phyloP scores from a whole-genome alignment of 2,888 invertebrate species.

The Gerris lacustris region DNA sequence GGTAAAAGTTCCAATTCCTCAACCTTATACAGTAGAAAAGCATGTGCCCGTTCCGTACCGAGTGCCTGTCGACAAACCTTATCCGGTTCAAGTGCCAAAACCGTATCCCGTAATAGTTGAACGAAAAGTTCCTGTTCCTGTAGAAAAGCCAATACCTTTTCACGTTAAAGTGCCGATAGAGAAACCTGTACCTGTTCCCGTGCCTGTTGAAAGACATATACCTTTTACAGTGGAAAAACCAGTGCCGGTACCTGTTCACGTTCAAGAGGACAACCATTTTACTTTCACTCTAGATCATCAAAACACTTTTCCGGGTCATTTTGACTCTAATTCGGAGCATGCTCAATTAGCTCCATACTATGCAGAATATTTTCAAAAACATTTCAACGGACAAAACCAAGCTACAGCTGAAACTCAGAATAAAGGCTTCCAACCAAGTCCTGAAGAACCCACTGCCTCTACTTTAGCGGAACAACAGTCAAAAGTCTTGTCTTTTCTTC shows the following conservation, averaged over 20 bases:
- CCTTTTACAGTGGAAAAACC: conserved; percentile 43
- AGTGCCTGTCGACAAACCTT: conserved; percentile 44
- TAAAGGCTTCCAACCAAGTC: conserved; percentile 18
- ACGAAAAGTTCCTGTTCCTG: conserved; percentile 52
- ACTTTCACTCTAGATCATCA: conserved; percentile 8
- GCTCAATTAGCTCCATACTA: not conserved
- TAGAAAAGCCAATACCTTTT: conserved; percentile 39
- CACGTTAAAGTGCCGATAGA: conserved; percentile 52
- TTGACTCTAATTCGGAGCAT: conserved; percentile 2
- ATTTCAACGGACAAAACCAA: not conserved
- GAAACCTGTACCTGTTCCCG: conserved; percentile 31
- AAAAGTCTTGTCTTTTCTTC: conserved; percentile 21
- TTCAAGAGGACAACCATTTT: not conserved
- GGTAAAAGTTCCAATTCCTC: conserved; percentile 53
- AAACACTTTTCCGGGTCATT: not conserved
- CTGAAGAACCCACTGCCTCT: conserved; percentile 15
- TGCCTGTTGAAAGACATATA: conserved; percentile 47
- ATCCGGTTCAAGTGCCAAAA: conserved; percentile 53
- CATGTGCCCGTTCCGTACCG: conserved; percentile 39
- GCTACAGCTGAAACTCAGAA: not conserved
- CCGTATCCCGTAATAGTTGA: conserved; percentile 43
- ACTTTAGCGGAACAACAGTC: conserved; percentile 16
- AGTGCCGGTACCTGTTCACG: not conserved
- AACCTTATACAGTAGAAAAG: conserved; percentile 35
- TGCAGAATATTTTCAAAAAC: conserved; percentile 3